These are phyloP conservation scores for Caenorhabditis brenneri DNA, from an alignment of 1,140 invertebrate genomes.

Conservation along the genomic window DNA sequence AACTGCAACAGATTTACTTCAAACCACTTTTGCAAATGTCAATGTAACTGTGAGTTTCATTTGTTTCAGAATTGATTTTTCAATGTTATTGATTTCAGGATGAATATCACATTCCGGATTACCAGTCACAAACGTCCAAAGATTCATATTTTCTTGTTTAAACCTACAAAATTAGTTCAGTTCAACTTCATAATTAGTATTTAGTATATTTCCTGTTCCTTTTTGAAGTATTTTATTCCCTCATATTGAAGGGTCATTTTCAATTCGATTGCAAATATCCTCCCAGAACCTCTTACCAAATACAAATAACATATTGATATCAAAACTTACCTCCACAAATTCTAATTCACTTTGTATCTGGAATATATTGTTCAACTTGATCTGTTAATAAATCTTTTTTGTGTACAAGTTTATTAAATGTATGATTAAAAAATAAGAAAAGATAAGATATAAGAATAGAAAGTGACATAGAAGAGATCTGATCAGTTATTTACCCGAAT, in stretches of 20 bases:
- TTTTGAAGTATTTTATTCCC: no score
- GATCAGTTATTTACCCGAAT: no score
- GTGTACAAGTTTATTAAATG: no score
- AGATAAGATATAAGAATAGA: no score
- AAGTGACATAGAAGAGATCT: no score
- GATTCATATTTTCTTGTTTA: slow-evolving; percentile 2
- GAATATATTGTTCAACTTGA: background rate
- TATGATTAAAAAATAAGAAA: no score
- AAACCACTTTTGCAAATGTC: slow-evolving; percentile 78
- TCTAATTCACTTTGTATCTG: no score
- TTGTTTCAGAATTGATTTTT: background rate
- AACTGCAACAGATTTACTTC: slow-evolving; percentile 76
- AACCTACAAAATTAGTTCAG: no score
- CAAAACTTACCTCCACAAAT: background rate
- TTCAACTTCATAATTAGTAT: background rate
- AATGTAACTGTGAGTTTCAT: slow-evolving; percentile 69
- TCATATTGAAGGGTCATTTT: no score
- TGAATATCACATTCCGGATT: slow-evolving; percentile 24
- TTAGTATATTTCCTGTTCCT: background rate
- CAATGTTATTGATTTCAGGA: background rate
- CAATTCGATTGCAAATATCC: background rate
- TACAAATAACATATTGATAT: background rate
- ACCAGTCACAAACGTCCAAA: background rate
- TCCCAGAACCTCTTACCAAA: background rate
- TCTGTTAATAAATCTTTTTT: no score